Evolutionary conservation across 2,888 invertebrate genomes (phyloP), one percentile per base, ranked within the genome.

Genomic region (Drosophila peninsularis): DNA sequence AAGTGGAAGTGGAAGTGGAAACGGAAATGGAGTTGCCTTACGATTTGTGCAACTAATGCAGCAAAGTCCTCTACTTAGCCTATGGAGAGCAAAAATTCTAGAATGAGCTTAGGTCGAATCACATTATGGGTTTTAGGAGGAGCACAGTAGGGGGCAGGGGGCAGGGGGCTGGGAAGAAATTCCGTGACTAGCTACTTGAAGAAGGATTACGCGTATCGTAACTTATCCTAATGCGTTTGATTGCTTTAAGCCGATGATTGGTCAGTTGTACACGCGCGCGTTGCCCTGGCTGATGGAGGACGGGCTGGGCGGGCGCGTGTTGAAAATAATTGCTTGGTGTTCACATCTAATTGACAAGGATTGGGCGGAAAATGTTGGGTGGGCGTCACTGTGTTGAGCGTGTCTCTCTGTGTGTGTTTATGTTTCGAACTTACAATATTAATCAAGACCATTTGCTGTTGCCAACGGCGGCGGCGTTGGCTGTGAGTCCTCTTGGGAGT

Each of bases 171-270:
- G 27, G 37, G n/a, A n/a, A 27, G 39, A 41, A 52, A 9, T 32
- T 7, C 55, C 49, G 30, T 71, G 75, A 78, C 80, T 80, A 82
- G 78, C 78, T 78, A 78, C 62, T 75, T 49, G 60, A 61, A 52
- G 67, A 53, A 49, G 64, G 68, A 69, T 66, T 73, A 68, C 52
- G 72, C 65, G 62, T 75, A 80, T 71, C 63, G 75, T 78, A 69
- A 80, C 83, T 83, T 83, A 81, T 75, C 73, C 87, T 84, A 86
- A 86, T 84, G 83, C 83, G 82, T 86, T 86, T 84, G 82, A 87
- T 87, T 87, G 86, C 86, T 87, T 87, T 82, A 80, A 87, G 88
- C 88, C 74, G 75, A 82, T 88, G 82, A 82, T 88, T 87, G 86
- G 86, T 87, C 86, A 88, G 83, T 87, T 83, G 87, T 80, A 74